Percentiles rank a stretch among this genome's conserved stretches.
phyloP scores from a whole-genome alignment of 1,140 invertebrate species.

The Pachypeltis micranthus region DNA sequence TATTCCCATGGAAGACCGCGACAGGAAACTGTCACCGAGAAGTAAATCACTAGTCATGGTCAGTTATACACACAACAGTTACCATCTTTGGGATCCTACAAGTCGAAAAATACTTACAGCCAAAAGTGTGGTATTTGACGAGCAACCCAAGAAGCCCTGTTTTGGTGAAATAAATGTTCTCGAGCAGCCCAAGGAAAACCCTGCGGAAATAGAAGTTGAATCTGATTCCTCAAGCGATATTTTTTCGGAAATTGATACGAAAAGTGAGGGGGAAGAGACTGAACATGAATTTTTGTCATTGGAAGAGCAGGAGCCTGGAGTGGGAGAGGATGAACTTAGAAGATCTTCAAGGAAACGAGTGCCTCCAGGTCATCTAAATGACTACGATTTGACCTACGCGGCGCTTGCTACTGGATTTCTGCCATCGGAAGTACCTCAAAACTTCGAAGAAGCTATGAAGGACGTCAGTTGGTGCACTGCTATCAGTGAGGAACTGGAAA shows the following conservation, averaged over 20 bases:
- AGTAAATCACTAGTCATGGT: not conserved
- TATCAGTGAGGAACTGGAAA: too few species aligned
- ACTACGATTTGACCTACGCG: not conserved
- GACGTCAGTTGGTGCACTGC: too few species aligned
- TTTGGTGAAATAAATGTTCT: not conserved
- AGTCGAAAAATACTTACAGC: not conserved
- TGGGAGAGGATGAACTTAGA: not conserved
- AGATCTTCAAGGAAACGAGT: not conserved
- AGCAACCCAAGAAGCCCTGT: not conserved
- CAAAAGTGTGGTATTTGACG: not conserved
- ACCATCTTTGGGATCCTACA: not conserved
- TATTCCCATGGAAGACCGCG: not conserved
- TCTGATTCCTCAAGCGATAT: too few species aligned
- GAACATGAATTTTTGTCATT: too few species aligned
- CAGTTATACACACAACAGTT: not conserved
- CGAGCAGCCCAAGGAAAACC: too few species aligned
- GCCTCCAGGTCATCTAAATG: not conserved
- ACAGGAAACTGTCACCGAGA: not conserved
- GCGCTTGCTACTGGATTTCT: not conserved
- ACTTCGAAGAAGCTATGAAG: too few species aligned
- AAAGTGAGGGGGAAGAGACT: too few species aligned
- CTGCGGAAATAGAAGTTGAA: not conserved
- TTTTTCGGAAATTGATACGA: too few species aligned
- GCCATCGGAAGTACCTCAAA: too few species aligned
- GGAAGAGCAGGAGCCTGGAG: too few species aligned